Evolutionary conservation across 2,113 vertebrate species (phyloP), one percentile per base, ranked within the genome.

Genomic region (Chionis minor): DNA sequence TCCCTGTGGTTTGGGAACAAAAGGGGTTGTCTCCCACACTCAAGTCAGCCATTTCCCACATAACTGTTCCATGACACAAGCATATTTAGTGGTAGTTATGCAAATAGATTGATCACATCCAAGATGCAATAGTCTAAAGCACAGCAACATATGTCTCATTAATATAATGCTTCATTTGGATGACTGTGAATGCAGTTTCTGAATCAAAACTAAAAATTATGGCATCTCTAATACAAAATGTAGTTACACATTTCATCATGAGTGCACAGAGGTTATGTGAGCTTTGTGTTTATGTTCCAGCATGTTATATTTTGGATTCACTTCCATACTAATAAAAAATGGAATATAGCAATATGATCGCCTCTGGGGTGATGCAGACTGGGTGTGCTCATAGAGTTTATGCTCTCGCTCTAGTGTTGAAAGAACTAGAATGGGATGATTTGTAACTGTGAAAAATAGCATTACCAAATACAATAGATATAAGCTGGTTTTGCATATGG

Each of bases 171-270:
- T 94, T 89, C 15, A 69, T 90, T 95, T 58, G 8, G 66, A 67
- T 16, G 27, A 85, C 1, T 44, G 4, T 52, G 23, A 95, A 62
- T 73, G 22, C 15, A 84, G 8, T 61, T 96, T 93, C 45, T 93
- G 47, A 95, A 93, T 84, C 47, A 92, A 93, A 96, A 42, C 24
- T 85, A 83, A 94, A 74, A 95, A 80, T 75, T 75, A 66, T 74
- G 90, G 5, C 45, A 40, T 27, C 62, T 95, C 81, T 78, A 94
- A 93, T 55, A 72, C 44, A 72, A 86, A 90, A 35, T 90, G 26
- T 77, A 95, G 47, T 63, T 92, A 74, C 44, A 77, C 22, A 56
- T 93, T 97, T 94, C 63, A 67, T 78, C 58, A 16, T 75, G 67
- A 58, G 5, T 19, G 3, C 4, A 32, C 3, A 32, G 47, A 86